Conservation (phyloP, 2,888 invertebrate genomes). For the Epinotia demarniana region DNA sequence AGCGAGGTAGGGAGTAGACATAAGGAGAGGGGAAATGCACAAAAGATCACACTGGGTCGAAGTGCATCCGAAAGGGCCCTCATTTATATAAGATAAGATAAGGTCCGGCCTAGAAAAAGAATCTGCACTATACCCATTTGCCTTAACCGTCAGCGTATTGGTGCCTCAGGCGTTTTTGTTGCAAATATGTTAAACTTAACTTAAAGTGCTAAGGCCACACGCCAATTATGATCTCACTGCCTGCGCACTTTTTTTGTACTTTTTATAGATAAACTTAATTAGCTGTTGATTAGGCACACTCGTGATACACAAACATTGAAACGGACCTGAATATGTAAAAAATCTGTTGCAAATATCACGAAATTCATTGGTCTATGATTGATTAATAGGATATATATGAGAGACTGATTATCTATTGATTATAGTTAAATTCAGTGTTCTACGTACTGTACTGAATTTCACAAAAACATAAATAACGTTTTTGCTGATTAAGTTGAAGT, state of each 20-base stretch:
- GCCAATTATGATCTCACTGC: constrained; percentile 22
- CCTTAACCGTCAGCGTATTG: no score
- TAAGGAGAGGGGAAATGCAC: no score
- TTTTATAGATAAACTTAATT: constrained; percentile 23
- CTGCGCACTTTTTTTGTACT: not conserved
- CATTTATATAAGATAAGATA: no score
- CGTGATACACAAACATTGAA: constrained; percentile 25
- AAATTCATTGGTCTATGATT: constrained; percentile 9
- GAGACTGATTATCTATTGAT: not conserved
- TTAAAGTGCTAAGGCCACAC: not conserved
- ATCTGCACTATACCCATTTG: no score
- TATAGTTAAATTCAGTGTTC: not conserved
- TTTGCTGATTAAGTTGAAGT: not conserved
- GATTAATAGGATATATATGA: constrained; percentile 4
- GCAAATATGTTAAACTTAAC: no score
- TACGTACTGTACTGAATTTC: not conserved
- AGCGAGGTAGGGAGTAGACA: no score
- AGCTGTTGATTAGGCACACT: constrained; percentile 19
- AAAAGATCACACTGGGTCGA: no score
- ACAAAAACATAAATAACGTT: not conserved
- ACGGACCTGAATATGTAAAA: constrained; percentile 3
- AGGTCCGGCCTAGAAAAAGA: no score
- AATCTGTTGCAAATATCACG: constrained; percentile 1
- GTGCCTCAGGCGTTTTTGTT: no score
- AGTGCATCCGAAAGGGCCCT: no score